phyloP scores from a whole-genome alignment of 2,113 vertebrate genomes.

The Crotalus helleri region DNA sequence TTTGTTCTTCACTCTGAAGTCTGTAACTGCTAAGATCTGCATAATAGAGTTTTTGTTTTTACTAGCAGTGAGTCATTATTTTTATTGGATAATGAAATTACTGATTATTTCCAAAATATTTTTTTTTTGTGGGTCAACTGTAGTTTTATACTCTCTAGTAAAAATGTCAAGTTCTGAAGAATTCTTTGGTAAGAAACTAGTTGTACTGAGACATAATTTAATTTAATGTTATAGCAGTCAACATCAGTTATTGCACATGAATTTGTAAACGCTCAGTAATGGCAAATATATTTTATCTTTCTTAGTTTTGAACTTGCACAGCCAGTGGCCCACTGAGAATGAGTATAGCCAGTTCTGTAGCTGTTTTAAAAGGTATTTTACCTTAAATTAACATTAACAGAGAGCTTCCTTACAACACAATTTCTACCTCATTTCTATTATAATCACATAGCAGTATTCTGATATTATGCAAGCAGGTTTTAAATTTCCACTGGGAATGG shows the following conservation, averaged over 20 bases:
- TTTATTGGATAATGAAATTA: constrained; percentile 54
- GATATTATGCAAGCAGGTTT: neutral
- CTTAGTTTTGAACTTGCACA: constrained; percentile 35
- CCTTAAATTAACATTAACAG: constrained; percentile 17
- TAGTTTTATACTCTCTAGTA: constrained; percentile 43
- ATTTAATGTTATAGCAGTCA: constrained; percentile 38
- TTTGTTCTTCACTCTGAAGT: constrained; percentile 4
- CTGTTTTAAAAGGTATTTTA: constrained; percentile 36
- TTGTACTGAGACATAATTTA: constrained; percentile 34
- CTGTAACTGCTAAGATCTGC: constrained; percentile 22
- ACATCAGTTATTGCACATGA: constrained; percentile 26
- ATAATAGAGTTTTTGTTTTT: constrained; percentile 34
- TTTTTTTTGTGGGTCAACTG: constrained; percentile 34
- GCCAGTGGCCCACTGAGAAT: constrained; percentile 15
- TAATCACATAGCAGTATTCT: constrained; percentile 2
- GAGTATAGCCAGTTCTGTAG: constrained; percentile 28
- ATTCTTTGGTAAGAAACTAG: constrained; percentile 38
- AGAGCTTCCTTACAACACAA: neutral
- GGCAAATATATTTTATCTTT: constrained; percentile 40
- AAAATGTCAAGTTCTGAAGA: constrained; percentile 49
- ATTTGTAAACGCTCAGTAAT: constrained; percentile 35
- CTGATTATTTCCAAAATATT: constrained; percentile 41
- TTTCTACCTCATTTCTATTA: neutral
- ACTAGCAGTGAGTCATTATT: constrained; percentile 28
- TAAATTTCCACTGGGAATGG: constrained; percentile 16